phyloP scores from a whole-genome alignment of 1,140 invertebrate species.

The Drosophila erecta region DNA sequence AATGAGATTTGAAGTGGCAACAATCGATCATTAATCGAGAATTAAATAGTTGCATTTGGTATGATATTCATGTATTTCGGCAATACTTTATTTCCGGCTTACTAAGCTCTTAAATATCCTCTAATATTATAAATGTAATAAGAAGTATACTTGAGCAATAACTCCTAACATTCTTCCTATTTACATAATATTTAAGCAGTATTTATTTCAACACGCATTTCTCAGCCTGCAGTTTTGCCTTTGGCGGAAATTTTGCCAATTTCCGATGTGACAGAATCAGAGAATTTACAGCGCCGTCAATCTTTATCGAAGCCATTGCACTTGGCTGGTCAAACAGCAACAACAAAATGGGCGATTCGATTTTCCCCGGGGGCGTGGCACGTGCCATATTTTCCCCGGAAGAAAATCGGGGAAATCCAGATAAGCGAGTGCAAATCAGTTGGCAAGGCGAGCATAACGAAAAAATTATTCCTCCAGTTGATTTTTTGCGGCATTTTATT shows the following conservation, averaged over 20 bases:
- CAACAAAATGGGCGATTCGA: constrained; percentile 39
- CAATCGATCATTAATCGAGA: too few relatives aligned
- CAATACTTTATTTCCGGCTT: neutral
- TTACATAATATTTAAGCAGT: constrained; percentile 44
- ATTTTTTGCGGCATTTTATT: constrained; percentile 68
- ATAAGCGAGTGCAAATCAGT: constrained; percentile 79
- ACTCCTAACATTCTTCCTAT: constrained; percentile 23
- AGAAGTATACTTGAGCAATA: constrained; percentile 14
- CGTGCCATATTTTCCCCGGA: constrained; percentile 54
- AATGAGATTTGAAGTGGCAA: too few relatives aligned
- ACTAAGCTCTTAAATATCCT: neutral
- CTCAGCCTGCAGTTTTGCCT: constrained; percentile 21
- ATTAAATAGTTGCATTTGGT: too few relatives aligned
- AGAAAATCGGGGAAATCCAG: constrained; percentile 28
- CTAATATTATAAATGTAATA: neutral
- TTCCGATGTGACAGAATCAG: constrained; percentile 84
- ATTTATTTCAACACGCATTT: constrained; percentile 51
- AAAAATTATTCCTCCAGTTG: constrained; percentile 66
- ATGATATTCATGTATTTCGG: too few relatives aligned
- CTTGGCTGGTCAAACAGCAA: constrained; percentile 70
- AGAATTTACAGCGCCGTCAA: constrained; percentile 84
- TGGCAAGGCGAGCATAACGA: constrained; percentile 47
- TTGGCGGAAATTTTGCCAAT: constrained; percentile 78
- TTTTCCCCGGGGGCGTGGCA: constrained; percentile 33
- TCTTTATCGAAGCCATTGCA: constrained; percentile 80